These are phyloP conservation scores for Rotaria macrura DNA, from an alignment of 2,888 invertebrate genomes.

Conservation along the genomic window DNA sequence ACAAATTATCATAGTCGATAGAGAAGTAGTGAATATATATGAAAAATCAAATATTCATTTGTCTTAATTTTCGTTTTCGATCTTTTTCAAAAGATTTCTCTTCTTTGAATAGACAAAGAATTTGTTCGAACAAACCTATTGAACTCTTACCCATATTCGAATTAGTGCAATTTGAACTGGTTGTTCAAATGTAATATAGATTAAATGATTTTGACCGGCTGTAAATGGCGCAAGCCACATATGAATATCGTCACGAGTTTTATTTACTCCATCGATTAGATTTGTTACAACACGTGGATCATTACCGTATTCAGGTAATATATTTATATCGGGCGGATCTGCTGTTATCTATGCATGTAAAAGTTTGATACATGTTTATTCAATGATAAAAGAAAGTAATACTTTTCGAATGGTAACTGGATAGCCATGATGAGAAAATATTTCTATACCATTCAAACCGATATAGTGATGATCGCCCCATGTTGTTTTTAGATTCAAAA, in stretches of 20 bases:
- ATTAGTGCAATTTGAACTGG: slow-evolving; percentile 58
- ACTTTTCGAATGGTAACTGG: slow-evolving; percentile 59
- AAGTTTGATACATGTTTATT: neutral
- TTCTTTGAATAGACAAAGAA: too few relatives aligned
- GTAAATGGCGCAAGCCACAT: slow-evolving; percentile 65
- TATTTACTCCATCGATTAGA: slow-evolving; percentile 19
- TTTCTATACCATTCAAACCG: slow-evolving; percentile 67
- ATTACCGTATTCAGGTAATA: slow-evolving; percentile 20
- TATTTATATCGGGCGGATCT: neutral
- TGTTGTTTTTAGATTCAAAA: slow-evolving; percentile 65
- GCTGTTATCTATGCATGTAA: neutral
- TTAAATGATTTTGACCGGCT: slow-evolving; percentile 55
- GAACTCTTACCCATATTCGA: slow-evolving; percentile 61
- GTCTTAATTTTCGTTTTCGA: too few relatives aligned
- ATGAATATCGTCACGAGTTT: slow-evolving; percentile 63
- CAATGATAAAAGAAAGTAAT: neutral
- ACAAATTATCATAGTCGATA: too few relatives aligned
- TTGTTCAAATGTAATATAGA: slow-evolving; percentile 56
- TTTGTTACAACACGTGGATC: slow-evolving; percentile 18
- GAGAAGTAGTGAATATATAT: too few relatives aligned
- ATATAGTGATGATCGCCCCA: slow-evolving; percentile 72
- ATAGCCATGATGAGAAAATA: slow-evolving; percentile 61
- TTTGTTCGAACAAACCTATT: too few relatives aligned
- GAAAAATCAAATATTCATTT: too few relatives aligned
- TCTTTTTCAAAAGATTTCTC: too few relatives aligned